phyloP scores from a whole-genome alignment of 30 jellyfish, hydroid and myxozoan genomes.

The Aurelia coerulea region DNA sequence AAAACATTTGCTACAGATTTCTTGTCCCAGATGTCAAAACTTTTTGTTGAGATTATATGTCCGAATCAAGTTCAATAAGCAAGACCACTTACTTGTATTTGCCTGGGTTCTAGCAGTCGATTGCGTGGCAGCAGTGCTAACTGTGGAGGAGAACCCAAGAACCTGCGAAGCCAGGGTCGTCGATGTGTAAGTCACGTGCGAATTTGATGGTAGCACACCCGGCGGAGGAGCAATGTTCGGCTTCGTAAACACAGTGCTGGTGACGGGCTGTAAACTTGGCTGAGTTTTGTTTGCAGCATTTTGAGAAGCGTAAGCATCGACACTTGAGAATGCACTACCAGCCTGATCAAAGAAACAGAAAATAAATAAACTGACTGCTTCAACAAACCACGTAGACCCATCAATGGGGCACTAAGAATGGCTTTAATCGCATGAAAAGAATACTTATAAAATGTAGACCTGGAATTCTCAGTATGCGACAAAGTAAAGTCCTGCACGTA shows the following conservation, averaged over 20 bases:
- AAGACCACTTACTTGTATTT: slow-evolving; percentile 41
- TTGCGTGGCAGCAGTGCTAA: slow-evolving; percentile 51
- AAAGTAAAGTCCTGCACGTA: no score
- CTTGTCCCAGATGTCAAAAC: no score
- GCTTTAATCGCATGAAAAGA: no score
- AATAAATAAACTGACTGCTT: neutral
- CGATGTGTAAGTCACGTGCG: slow-evolving; percentile 75
- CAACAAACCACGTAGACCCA: no score
- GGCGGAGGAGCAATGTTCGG: slow-evolving; percentile 69
- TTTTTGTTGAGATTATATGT: no score
- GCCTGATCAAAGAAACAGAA: neutral
- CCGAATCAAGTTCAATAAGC: no score
- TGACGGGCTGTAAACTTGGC: slow-evolving; percentile 9
- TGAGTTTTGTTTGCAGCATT: slow-evolving; percentile 45
- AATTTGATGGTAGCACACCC: slow-evolving; percentile 69
- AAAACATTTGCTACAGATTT: no score
- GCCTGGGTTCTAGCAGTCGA: slow-evolving; percentile 44
- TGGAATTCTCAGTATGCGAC: no score
- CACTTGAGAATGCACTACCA: slow-evolving; percentile 50
- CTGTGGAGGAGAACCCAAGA: slow-evolving; percentile 45
- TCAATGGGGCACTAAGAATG: no score
- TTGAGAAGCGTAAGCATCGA: slow-evolving; percentile 39
- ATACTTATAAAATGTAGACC: no score
- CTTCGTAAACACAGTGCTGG: slow-evolving; percentile 41
- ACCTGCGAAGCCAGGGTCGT: slow-evolving; percentile 71